Conservation (phyloP, 2,797 vertebrate genomes). For the Xenopus petersii region DNA sequence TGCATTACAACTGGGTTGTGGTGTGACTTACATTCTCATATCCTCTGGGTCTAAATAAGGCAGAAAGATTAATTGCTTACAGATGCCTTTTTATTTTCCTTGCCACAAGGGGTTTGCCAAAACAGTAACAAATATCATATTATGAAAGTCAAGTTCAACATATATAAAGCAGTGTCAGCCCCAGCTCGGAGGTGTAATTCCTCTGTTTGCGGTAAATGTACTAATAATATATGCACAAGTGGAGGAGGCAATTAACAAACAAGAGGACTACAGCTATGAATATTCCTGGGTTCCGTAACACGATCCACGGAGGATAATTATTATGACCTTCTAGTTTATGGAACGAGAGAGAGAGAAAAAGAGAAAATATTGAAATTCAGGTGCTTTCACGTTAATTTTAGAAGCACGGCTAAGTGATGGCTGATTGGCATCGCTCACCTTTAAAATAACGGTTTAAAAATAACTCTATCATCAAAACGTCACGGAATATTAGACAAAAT, state of each 20-base stretch:
- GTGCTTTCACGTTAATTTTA: conserved; percentile 55
- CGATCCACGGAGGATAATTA: conserved; percentile 62
- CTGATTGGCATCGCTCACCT: not conserved
- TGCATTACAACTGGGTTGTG: conserved; percentile 44
- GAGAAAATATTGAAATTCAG: conserved; percentile 51
- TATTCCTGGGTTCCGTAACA: conserved; percentile 58
- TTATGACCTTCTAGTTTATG: conserved; percentile 60
- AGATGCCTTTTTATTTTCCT: conserved; percentile 50
- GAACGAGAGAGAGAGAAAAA: conserved; percentile 60
- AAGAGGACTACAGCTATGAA: conserved; percentile 43
- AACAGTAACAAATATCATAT: conserved; percentile 45
- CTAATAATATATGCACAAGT: conserved; percentile 49
- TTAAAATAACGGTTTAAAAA: not conserved
- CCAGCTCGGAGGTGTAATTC: conserved; percentile 52
- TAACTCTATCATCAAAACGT: no score
- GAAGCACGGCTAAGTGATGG: conserved; percentile 33
- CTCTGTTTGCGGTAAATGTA: conserved; percentile 52
- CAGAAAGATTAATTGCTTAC: conserved; percentile 52
- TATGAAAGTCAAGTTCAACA: conserved; percentile 51
- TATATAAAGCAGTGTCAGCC: conserved; percentile 50
- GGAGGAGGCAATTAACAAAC: conserved; percentile 53
- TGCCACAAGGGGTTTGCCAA: conserved; percentile 26
- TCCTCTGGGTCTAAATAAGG: conserved; percentile 51
- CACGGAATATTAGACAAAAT: no score
- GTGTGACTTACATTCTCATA: conserved; percentile 43